Conservation (phyloP, 2,797 vertebrate genomes). For the Myiotriccus ornatus region DNA sequence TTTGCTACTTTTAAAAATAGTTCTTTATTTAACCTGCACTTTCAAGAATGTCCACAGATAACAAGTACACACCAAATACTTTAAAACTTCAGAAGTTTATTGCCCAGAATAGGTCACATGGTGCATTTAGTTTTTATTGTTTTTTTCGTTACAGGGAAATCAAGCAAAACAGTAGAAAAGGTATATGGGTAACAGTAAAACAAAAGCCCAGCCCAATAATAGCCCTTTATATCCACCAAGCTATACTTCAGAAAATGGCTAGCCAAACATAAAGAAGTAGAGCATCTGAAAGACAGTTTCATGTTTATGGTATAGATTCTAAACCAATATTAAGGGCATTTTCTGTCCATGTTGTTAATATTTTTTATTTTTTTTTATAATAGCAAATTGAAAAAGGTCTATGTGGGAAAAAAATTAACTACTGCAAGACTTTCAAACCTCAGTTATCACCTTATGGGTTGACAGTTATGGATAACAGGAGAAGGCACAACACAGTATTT, state of each 20-base stretch:
- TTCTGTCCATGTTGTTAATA: not conserved
- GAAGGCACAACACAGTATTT: not conserved
- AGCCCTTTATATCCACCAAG: constrained; percentile 48
- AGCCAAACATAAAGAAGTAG: constrained; percentile 9
- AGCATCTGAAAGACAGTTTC: constrained; percentile 10
- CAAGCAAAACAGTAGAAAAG: constrained; percentile 73
- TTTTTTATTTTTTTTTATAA: not conserved
- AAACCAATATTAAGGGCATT: constrained; percentile 21
- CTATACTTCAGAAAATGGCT: constrained; percentile 47
- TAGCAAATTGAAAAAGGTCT: constrained; percentile 25
- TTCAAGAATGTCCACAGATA: not conserved
- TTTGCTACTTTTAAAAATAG: not conserved
- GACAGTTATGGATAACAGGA: not conserved
- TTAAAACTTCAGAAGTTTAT: constrained; percentile 79
- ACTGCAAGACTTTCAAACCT: not conserved
- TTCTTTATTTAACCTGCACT: not conserved
- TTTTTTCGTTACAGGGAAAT: constrained; percentile 58
- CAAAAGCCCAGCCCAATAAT: constrained; percentile 52
- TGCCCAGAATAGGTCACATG: constrained; percentile 72
- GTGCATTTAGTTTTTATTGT: constrained; percentile 15
- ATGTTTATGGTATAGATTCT: not conserved
- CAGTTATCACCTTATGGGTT: not conserved
- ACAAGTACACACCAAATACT: constrained; percentile 45
- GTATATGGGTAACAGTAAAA: constrained; percentile 41
- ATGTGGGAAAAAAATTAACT: not conserved